Evolutionary conservation across 2,888 invertebrate species (phyloP).

Genomic region (Netelia melanura): DNA sequence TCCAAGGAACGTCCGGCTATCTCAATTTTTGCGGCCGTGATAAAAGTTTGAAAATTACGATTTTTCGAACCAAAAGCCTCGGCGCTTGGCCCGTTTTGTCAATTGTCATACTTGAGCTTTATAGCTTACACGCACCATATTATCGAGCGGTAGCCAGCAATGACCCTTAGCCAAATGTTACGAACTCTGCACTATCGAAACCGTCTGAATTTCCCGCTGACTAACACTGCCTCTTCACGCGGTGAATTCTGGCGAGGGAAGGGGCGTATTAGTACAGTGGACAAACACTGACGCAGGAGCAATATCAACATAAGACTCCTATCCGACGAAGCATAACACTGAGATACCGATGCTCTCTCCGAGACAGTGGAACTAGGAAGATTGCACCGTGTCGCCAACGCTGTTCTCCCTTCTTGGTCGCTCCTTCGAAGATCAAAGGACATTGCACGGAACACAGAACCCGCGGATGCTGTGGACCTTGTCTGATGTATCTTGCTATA

Average conservation of each 20-base stretch:
- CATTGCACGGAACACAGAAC: conserved; percentile 10
- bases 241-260: conserved; percentile 12
- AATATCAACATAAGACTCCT: conserved; percentile 32
- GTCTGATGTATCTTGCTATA: conserved; percentile 12
- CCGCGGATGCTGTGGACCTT: conserved; percentile 7
- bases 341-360: not conserved
- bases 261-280: conserved; percentile 17
- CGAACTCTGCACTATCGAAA: too few species aligned
- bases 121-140: too few species aligned
- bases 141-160: too few species aligned
- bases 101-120: too few species aligned
- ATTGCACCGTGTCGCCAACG: conserved; percentile 19
- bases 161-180: too few species aligned
- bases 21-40: too few species aligned
- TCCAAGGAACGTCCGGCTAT: too few species aligned
- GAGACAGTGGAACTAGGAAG: conserved; percentile 20
- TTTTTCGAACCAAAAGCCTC: too few species aligned
- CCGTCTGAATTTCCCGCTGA: too few species aligned
- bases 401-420: not conserved
- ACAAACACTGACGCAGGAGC: conserved; percentile 30
- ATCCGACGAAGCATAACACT: conserved; percentile 10
- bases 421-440: conserved; percentile 56
- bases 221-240: not conserved
- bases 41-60: too few species aligned
- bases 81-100: too few species aligned